Base-by-base conservation (phyloP, 2,888 invertebrate species). In the Yponomeuta cagnagella region DNA sequence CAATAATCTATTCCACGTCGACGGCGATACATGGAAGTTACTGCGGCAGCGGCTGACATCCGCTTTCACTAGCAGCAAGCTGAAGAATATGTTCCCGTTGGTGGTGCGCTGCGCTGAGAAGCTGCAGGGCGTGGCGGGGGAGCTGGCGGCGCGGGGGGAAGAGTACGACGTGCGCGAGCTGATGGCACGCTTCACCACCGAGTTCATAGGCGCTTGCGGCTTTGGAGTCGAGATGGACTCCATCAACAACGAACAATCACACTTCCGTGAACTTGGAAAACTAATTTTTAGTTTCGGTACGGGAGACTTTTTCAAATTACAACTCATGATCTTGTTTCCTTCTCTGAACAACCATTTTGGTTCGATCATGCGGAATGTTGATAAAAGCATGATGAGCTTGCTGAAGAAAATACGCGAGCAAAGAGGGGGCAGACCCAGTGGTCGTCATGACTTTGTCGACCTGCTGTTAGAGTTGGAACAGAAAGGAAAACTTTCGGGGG, bases 381-480 rank as follows among this genome's bases (percentile, higher is more conserved):
- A 73, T 63, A 67, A 72, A 66, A 77, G 77, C 70, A 76, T 72
- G 10, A 78, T 78, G 80, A 74, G 80, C 70, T 78, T 90, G 72
- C 84, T 89, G 12, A 74, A 80, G 72, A 74, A 75, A n/a, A 83
- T 89, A 33, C 70, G 88, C 0, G 80, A 80, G 71, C 78, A 88
- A 63, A 83, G 88, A 76, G 81, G 85, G 72, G 84, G 84, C 70
- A 82, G 83, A 64, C 77, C 88, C 0, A 83, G 85, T 0, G 89
- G 88, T 5, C 83, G 82, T 74, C 87, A 91, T 67, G 90, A 91
- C 75, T 91, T 91, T 63, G 84, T 91, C 12, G 91, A 91, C 74
- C 77, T 89, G 70, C 77, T 91, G 75, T 79, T 91, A 58, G 88
- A 89, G 72, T 75, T 88, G 0, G 84, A 78, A 78, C 73, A 87